A percentile compares a stretch with the other conserved stretches of the same genome.
These are phyloP conservation scores for Trachelus troglodyta DNA, from an alignment of 2,888 invertebrate species.

Conservation along the genomic window DNA sequence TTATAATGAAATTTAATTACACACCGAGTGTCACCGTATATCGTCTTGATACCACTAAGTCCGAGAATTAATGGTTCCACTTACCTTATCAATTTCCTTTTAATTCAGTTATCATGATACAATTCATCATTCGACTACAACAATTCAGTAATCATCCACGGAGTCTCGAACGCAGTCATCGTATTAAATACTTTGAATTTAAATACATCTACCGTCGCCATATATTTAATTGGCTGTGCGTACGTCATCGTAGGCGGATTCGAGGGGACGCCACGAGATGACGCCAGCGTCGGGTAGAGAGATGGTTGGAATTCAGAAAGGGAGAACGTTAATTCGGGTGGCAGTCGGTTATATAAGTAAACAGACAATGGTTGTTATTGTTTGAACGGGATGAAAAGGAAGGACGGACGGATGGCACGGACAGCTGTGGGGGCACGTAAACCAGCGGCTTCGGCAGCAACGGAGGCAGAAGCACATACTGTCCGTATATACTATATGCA, in stretches of 20 bases:
- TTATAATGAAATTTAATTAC: background rate
- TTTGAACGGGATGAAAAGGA: conserved; percentile 51
- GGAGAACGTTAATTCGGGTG: conserved; percentile 19
- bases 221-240: background rate
- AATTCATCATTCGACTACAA: background rate
- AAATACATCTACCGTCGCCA: background rate
- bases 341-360: conserved; percentile 44
- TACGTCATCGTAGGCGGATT: background rate
- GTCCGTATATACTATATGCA: conserved; percentile 18
- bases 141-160: background rate
- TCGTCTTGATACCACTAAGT: background rate
- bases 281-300: background rate
- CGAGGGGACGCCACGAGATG: background rate
- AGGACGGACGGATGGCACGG: conserved; percentile 28
- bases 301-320: background rate
- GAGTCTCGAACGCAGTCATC: background rate
- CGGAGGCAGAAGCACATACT: background rate
- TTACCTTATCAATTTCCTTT: background rate
- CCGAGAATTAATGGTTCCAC: background rate
- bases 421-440: conserved; percentile 42
- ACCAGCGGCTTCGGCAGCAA: background rate
- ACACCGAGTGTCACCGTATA: background rate
- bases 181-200: background rate
- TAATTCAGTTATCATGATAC: background rate
- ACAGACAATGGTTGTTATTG: conserved; percentile 56